Evolutionary conservation across 2,797 vertebrate species (phyloP).

Genomic region (Muraenolepis orangiensis): DNA sequence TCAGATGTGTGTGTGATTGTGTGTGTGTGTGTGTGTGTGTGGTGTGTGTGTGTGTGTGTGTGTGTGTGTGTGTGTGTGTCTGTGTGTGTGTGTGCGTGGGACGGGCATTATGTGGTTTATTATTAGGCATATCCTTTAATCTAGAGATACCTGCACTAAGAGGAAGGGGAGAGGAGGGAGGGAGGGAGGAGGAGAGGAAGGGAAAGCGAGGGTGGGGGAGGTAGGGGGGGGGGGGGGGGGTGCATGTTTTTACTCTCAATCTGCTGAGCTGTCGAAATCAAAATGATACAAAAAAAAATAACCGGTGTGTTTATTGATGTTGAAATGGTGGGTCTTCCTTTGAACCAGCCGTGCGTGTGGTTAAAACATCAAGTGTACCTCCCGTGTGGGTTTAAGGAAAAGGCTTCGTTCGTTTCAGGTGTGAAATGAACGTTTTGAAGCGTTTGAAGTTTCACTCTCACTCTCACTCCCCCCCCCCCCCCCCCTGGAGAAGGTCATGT

Average conservation of each 20-base stretch:
- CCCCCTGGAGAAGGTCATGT: too few species aligned
- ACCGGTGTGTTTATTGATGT: conserved; percentile 8
- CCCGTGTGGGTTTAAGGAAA: too few species aligned
- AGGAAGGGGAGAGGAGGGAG: conserved; percentile 29
- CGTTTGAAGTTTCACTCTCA: too few species aligned
- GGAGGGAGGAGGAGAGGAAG: conserved; percentile 39
- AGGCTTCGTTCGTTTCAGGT: too few species aligned
- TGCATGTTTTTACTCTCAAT: conserved; percentile 21
- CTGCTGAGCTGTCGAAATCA: background rate
- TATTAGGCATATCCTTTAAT: conserved; percentile 70
- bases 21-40: too few species aligned
- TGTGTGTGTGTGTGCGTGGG: conserved; percentile 52
- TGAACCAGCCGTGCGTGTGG: too few species aligned
- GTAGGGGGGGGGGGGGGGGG: conserved; percentile 36
- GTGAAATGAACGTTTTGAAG: too few species aligned
- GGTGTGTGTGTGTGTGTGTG: too few species aligned
- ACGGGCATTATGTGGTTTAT: conserved; percentile 59
- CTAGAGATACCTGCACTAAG: conserved; percentile 40
- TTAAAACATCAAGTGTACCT: too few species aligned
- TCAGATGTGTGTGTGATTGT: conserved; percentile 55
- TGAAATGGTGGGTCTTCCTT: background rate
- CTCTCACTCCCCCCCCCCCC: too few species aligned
- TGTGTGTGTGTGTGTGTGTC: too few species aligned
- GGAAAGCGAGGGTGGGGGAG: too few species aligned
- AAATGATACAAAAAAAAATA: background rate